Base-by-base conservation (phyloP, 2,797 vertebrate species). In the Fistularia commersonii region DNA sequence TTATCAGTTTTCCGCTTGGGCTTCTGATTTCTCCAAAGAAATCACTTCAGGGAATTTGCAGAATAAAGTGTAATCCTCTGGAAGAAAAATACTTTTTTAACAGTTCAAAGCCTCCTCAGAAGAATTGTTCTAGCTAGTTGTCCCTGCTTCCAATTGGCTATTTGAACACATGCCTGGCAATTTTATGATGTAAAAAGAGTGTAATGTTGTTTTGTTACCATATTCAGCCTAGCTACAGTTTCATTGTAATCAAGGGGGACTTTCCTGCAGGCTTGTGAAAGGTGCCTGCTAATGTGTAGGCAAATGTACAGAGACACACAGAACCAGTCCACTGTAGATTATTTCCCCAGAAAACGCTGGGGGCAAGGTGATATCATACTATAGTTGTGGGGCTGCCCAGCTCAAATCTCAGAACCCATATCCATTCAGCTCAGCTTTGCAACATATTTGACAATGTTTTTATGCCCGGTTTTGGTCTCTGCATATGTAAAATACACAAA, bases 141-240 rank as follows among this genome's bases (percentile, higher is more conserved):
- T 80, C 61, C 54, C 72, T 81, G 68, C 75, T 82, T 85, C 72
- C 77, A 82, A 68, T 79, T 82, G 78, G 74, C 59, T 53, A 60
- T 70, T 80, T 79, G 77, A 84, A 81, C 48, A 9, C 59, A 66
- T 59, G 77, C 81, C 75, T 81, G 74, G 77, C 73, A 74, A 76
- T 80, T 77, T 71, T 72, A 66, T 81, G 67, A 80, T 78, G 73
- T 80, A 81, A 77, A 78, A 72, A 64, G 68, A 76, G 69, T 80
- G 72, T 80, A 79, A 79, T 83, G 76, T 79, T 84, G 80, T 84
- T 83, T 79, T 80, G 66, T 82, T 85, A 75, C 78, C 65, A 69
- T 76, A 79, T 60, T 84, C 64, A 83, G 76, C 78, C 73, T 79
- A 81, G 81, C 77, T 85, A 79, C 82, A 79, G 76, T 81, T 81